Percentiles rank a stretch among this genome's conserved stretches.
phyloP scores from a whole-genome alignment of 1,140 invertebrate species.

The Heterodera carotae region DNA sequence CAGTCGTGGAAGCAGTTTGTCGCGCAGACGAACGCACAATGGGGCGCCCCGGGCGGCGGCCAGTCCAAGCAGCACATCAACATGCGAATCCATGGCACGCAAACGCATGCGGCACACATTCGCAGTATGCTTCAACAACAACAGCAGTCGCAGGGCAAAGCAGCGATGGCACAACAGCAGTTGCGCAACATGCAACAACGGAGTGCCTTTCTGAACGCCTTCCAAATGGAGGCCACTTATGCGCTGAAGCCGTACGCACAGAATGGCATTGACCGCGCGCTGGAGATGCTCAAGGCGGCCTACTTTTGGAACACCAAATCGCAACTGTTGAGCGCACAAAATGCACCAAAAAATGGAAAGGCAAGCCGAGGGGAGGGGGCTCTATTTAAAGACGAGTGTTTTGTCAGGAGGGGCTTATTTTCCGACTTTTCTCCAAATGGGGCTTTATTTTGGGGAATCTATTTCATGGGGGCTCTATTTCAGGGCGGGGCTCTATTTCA shows the following conservation, averaged over 20 bases:
- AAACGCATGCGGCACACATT: background rate
- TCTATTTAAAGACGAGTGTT: too few relatives aligned
- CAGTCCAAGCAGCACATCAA: conserved; percentile 35
- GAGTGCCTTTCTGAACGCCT: conserved; percentile 45
- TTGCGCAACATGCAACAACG: conserved; percentile 12
- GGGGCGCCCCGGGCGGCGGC: conserved; percentile 31
- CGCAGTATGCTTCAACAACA: background rate
- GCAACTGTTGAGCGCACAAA: conserved; percentile 5
- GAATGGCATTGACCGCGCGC: conserved; percentile 31
- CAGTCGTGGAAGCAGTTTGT: conserved; percentile 8
- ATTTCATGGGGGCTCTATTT: too few relatives aligned
- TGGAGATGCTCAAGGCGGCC: conserved; percentile 36
- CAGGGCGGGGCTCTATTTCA: too few relatives aligned
- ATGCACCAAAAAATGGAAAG: conserved; percentile 13
- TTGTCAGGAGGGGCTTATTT: too few relatives aligned
- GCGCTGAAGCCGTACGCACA: conserved; percentile 13
- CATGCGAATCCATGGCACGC: conserved; percentile 35
- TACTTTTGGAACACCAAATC: conserved; percentile 50
- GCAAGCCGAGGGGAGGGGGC: background rate
- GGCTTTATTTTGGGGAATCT: too few relatives aligned
- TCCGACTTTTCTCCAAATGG: too few relatives aligned
- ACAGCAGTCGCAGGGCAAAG: background rate
- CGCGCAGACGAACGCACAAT: conserved; percentile 20
- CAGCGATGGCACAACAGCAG: conserved; percentile 24
- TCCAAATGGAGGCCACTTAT: conserved; percentile 41